Evolutionary conservation across 2,113 vertebrate genomes (phyloP).

Genomic region (Coreoperca whiteheadi): DNA sequence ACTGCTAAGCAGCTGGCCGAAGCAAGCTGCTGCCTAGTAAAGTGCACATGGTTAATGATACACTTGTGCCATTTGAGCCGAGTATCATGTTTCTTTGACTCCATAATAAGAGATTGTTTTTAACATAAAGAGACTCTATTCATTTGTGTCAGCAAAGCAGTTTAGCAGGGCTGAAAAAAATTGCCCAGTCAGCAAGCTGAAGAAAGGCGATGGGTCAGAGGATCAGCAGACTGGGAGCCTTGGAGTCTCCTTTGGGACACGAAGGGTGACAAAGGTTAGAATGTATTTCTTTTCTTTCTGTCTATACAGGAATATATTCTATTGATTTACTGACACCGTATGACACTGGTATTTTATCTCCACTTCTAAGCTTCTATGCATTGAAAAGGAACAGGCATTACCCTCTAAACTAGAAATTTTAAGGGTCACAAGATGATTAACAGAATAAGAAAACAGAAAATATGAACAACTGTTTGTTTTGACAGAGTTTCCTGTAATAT

Average conservation of each 20-base stretch:
- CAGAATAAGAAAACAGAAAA: background rate
- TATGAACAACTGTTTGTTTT: background rate
- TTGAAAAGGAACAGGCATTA: background rate
- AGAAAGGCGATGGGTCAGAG: slow-evolving; percentile 25
- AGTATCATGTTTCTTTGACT: background rate
- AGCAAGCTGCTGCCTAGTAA: slow-evolving; percentile 19
- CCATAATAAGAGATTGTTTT: slow-evolving; percentile 10
- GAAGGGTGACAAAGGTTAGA: slow-evolving; percentile 18
- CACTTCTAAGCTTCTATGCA: background rate
- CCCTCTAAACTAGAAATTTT: background rate
- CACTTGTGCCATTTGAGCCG: slow-evolving; percentile 9
- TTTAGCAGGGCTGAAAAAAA: slow-evolving; percentile 10
- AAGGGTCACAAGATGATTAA: background rate
- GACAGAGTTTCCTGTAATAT: background rate
- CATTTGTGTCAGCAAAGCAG: slow-evolving; percentile 39
- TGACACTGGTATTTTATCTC: background rate
- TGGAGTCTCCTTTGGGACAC: slow-evolving; percentile 15
- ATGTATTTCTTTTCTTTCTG: background rate
- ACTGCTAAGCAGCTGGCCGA: background rate
- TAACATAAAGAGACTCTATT: slow-evolving; percentile 20
- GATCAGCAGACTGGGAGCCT: slow-evolving; percentile 32
- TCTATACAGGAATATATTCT: background rate
- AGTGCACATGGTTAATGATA: slow-evolving; percentile 9
- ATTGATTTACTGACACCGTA: background rate
- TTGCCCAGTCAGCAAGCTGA: slow-evolving; percentile 29